Evolutionary conservation across 2,888 invertebrate genomes (phyloP).

Genomic region (Caenorhabditis sp.): DNA sequence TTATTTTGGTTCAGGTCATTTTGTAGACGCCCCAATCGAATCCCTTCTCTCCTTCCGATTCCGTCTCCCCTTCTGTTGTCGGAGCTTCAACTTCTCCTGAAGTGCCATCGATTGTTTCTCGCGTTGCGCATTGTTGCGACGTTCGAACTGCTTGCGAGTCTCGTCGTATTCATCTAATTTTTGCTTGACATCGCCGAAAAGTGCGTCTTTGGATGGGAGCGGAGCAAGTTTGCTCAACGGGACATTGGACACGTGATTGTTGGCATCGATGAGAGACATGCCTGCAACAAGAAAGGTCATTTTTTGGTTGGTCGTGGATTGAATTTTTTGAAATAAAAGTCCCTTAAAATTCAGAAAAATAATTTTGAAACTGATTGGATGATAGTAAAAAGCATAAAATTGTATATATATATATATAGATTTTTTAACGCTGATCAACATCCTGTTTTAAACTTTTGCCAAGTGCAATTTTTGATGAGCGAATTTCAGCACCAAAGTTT

Average conservation of each 20-base stretch:
- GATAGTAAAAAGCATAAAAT: too few species aligned
- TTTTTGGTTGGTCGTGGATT: not conserved
- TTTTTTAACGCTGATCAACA: too few species aligned
- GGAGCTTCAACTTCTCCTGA: constrained; percentile 63
- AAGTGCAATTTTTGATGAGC: too few species aligned
- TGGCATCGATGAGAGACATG: constrained; percentile 6
- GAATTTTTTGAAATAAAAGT: not conserved
- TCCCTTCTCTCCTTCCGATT: constrained; percentile 38
- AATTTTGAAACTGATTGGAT: too few species aligned
- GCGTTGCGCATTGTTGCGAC: constrained; percentile 59
- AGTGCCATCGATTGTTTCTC: constrained; percentile 66
- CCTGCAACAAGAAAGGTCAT: not conserved
- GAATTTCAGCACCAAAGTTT: too few species aligned
- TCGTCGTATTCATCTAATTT: constrained; percentile 65
- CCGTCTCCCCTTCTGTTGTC: constrained; percentile 59
- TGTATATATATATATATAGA: too few species aligned
- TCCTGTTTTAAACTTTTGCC: too few species aligned
- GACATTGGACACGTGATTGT: constrained; percentile 62
- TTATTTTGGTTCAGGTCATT: not conserved
- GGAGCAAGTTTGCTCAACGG: constrained; percentile 73
- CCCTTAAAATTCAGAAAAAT: too few species aligned
- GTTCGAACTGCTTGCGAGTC: constrained; percentile 61
- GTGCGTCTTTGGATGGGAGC: constrained; percentile 72
- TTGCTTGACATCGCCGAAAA: constrained; percentile 73
- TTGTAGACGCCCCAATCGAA: constrained; percentile 19